phyloP scores from a whole-genome alignment of 2,797 vertebrate genomes.

The Sorex maritimensis region DNA sequence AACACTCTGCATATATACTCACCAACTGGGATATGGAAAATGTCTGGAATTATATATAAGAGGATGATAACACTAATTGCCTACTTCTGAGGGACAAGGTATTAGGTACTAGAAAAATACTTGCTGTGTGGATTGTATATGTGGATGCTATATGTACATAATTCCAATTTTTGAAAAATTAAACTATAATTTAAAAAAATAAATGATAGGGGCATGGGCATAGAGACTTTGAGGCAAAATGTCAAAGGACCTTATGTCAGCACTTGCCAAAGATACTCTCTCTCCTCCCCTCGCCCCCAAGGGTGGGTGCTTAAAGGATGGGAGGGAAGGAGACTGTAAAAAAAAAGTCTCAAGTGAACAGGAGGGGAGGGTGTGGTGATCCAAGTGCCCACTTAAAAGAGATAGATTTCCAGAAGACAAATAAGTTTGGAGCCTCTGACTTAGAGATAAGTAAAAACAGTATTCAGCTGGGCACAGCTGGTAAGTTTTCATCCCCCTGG shows the following conservation, averaged over 20 bases:
- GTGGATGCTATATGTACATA: not conserved
- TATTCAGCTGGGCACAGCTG: too few relatives aligned
- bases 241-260: not conserved
- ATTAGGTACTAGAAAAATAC: not conserved
- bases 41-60: not conserved
- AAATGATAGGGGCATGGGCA: not conserved
- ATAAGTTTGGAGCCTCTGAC: too few relatives aligned
- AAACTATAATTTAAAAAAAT: conserved; percentile 26
- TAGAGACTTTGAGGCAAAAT: not conserved
- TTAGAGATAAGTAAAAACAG: not conserved
- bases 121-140: not conserved
- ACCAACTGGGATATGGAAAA: not conserved
- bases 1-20: not conserved
- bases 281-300: too few relatives aligned
- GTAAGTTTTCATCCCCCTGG: not conserved
- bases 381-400: too few relatives aligned
- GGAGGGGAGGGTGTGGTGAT: too few relatives aligned
- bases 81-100: not conserved
- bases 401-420: too few relatives aligned
- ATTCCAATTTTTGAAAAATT: conserved; percentile 42
- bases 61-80: not conserved
- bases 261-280: too few relatives aligned
- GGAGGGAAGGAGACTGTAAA: too few relatives aligned
- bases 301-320: too few relatives aligned
- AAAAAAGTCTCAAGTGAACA: too few relatives aligned